Evolutionary conservation across 2,113 vertebrate genomes (phyloP).

Genomic region (Clinocottus analis): DNA sequence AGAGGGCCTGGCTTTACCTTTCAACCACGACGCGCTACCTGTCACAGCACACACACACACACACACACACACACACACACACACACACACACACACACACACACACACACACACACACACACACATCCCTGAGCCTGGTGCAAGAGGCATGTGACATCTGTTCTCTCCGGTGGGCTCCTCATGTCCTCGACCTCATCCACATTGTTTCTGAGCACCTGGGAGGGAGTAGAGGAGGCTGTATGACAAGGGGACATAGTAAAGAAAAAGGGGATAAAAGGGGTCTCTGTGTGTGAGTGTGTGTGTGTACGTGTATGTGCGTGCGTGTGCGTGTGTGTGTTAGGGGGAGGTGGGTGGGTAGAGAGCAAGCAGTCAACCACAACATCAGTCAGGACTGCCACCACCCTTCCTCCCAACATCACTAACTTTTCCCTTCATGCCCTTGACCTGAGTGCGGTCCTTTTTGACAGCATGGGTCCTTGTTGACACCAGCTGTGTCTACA

Average conservation of each 20-base stretch:
- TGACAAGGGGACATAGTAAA: conserved; percentile 64
- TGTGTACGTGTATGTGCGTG: neutral
- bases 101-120: conserved; percentile 43
- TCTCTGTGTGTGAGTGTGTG: neutral
- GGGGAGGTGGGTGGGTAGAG: conserved; percentile 29
- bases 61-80: conserved; percentile 37
- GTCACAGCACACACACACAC: conserved; percentile 65
- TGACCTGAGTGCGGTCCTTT: conserved; percentile 72
- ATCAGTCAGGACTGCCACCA: conserved; percentile 70
- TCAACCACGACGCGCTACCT: conserved; percentile 73
- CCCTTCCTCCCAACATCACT: conserved; percentile 56
- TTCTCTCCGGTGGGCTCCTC: conserved; percentile 75
- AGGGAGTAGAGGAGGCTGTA: conserved; percentile 54
- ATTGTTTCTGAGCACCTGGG: conserved; percentile 67
- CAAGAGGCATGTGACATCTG: conserved; percentile 83
- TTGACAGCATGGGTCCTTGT: conserved; percentile 67
- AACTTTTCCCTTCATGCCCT: conserved; percentile 68
- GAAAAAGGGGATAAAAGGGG: conserved; percentile 51
- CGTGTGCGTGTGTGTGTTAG: neutral
- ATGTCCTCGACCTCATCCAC: conserved; percentile 78
- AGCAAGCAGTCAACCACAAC: conserved; percentile 63
- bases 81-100: conserved; percentile 40
- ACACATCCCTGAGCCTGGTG: conserved; percentile 53
- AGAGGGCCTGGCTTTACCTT: conserved; percentile 58
- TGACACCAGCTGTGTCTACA: conserved; percentile 68